These are phyloP conservation scores for Melanotaenia duboulayi DNA, from an alignment of 2,113 vertebrate genomes.

Conservation along the genomic window DNA sequence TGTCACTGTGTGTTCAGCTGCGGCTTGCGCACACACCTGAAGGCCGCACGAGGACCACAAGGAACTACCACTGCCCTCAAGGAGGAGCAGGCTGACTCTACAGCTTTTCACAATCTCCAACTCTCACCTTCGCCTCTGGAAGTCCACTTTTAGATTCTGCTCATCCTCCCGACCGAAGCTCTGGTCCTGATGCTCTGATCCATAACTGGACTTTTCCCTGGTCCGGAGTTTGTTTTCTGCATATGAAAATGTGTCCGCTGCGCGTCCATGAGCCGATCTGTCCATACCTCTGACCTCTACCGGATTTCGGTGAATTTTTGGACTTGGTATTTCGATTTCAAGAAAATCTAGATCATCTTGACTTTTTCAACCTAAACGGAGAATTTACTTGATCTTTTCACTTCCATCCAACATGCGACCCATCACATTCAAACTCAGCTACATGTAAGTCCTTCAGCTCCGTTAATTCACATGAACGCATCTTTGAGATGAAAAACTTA, in stretches of 20 bases:
- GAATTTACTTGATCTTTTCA: slow-evolving; percentile 39
- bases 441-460: slow-evolving; percentile 77
- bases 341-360: not conserved
- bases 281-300: slow-evolving; percentile 37
- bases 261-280: slow-evolving; percentile 2
- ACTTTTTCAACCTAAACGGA: slow-evolving; percentile 9
- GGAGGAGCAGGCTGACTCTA: slow-evolving; percentile 15
- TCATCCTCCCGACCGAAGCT: too few relatives aligned
- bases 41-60: slow-evolving; percentile 40
- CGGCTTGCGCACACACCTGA: slow-evolving; percentile 51
- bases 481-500: not conserved
- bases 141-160: too few relatives aligned
- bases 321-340: slow-evolving; percentile 23
- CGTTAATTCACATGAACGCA: not conserved
- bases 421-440: slow-evolving; percentile 76
- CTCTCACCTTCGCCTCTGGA: too few relatives aligned
- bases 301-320: slow-evolving; percentile 48
- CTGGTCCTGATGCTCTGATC: too few relatives aligned
- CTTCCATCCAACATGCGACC: slow-evolving; percentile 76
- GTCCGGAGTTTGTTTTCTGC: too few relatives aligned
- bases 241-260: slow-evolving; percentile 14
- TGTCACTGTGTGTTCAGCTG: not conserved
- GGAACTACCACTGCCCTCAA: too few relatives aligned
- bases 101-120: too few relatives aligned
- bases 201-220: too few relatives aligned